phyloP scores from a whole-genome alignment of 1,140 invertebrate species.

The Nebria ingens region DNA sequence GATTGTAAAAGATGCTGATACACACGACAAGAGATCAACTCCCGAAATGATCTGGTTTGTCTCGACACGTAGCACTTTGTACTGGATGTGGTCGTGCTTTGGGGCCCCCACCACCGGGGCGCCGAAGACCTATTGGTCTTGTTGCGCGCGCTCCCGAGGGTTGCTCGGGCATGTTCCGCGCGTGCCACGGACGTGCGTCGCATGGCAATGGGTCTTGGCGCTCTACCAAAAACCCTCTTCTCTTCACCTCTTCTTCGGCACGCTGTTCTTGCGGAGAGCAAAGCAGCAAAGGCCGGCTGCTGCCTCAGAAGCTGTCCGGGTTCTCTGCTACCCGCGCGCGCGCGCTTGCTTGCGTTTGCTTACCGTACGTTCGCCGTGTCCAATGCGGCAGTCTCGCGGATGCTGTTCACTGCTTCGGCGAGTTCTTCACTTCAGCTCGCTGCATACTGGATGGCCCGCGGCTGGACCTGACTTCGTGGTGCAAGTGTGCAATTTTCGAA shows the following conservation, averaged over 20 bases:
- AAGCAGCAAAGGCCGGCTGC: neutral
- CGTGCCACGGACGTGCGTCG: constrained; percentile 29
- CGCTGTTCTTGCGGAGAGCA: constrained; percentile 5
- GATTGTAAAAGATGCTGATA: constrained; percentile 12
- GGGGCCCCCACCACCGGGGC: constrained; percentile 17
- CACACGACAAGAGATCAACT: constrained; percentile 9
- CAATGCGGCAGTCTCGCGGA: neutral
- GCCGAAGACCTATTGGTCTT: constrained; percentile 10
- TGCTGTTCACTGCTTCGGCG: neutral
- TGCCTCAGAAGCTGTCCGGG: constrained; percentile 1
- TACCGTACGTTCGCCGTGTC: neutral
- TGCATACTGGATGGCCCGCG: neutral
- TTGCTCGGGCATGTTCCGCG: constrained; percentile 19
- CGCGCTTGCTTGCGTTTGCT: neutral
- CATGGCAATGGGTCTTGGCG: constrained; percentile 23
- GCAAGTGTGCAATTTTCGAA: neutral
- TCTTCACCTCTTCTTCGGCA: neutral
- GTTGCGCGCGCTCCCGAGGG: constrained; percentile 17
- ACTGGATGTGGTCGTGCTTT: constrained; percentile 15
- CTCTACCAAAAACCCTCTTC: too few species aligned
- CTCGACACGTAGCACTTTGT: constrained; percentile 1
- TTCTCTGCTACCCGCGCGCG: neutral
- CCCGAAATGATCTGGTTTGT: constrained; percentile 1
- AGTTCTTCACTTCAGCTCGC: neutral
- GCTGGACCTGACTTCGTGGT: too few species aligned